Evolutionary conservation across 2,113 vertebrate species (phyloP).

Genomic region (Nibea coibor): DNA sequence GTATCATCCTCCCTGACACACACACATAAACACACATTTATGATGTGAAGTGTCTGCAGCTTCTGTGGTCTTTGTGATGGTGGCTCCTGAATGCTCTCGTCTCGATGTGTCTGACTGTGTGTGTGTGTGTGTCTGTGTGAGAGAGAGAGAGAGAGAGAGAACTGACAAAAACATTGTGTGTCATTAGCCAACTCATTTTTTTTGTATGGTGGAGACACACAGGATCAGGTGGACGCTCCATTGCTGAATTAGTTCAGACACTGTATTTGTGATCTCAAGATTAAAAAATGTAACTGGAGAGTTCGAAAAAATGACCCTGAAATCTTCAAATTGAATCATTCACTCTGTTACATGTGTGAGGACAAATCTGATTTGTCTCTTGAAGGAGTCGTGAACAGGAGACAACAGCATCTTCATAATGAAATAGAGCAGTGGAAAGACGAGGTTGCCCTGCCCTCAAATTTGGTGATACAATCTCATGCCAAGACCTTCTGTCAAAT

Average conservation of each 20-base stretch:
- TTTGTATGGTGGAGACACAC: conserved; percentile 48
- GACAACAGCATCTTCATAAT: background rate
- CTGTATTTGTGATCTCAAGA: background rate
- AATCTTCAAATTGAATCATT: background rate
- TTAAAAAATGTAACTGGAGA: background rate
- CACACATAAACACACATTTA: conserved; percentile 30
- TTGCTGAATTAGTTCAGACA: background rate
- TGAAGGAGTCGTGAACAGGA: background rate
- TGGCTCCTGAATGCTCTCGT: conserved; percentile 56
- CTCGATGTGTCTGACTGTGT: conserved; percentile 50
- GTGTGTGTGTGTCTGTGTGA: too few relatives aligned
- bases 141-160: conserved; percentile 27
- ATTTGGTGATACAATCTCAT: background rate
- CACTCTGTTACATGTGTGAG: background rate
- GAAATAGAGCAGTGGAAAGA: background rate
- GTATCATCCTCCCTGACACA: background rate
- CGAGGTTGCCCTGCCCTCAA: background rate
- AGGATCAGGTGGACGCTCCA: conserved; percentile 65
- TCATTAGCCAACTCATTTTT: conserved; percentile 69
- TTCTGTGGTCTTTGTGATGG: conserved; percentile 64
- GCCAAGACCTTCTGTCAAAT: background rate
- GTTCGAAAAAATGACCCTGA: background rate
- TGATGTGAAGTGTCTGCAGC: conserved; percentile 47
- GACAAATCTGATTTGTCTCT: background rate
- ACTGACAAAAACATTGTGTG: conserved; percentile 72